A percentile compares a stretch with the other conserved stretches of the same genome.
These are phyloP conservation scores for Daboia siamensis DNA, from an alignment of 2,113 vertebrate species.

Conservation along the genomic window DNA sequence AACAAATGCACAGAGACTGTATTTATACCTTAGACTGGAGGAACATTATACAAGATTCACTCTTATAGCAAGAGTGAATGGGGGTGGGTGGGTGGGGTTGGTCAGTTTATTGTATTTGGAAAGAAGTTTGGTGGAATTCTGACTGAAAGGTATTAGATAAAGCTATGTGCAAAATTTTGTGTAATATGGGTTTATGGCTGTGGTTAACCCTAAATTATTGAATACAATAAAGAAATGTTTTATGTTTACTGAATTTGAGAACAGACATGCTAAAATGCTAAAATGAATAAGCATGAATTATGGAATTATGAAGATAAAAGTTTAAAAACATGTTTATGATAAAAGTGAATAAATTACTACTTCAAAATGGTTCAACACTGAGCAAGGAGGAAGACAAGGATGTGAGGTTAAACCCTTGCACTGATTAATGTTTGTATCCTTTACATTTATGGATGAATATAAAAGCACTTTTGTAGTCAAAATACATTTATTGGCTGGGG, in stretches of 20 bases:
- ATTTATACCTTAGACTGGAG: neutral
- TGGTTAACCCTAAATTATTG: neutral
- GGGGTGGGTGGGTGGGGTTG: too few relatives aligned
- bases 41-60: neutral
- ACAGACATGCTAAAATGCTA: neutral
- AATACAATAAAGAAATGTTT: neutral
- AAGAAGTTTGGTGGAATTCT: neutral
- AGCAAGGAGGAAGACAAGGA: neutral
- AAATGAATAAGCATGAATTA: neutral
- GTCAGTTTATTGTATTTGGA: neutral
- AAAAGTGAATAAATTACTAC: neutral
- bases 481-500: neutral
- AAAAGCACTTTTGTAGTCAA: neutral
- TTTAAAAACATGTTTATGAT: neutral
- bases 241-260: neutral
- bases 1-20: neutral
- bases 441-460: neutral
- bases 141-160: neutral
- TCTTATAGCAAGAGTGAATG: neutral
- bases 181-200: neutral
- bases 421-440: neutral
- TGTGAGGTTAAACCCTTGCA: neutral
- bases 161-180: neutral
- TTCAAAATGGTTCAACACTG: neutral
- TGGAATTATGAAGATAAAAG: neutral